Percentiles rank a stretch among this genome's conserved stretches.
Evolutionary conservation across 2,888 invertebrate genomes (phyloP).

Genomic region (Empis stercorea): DNA sequence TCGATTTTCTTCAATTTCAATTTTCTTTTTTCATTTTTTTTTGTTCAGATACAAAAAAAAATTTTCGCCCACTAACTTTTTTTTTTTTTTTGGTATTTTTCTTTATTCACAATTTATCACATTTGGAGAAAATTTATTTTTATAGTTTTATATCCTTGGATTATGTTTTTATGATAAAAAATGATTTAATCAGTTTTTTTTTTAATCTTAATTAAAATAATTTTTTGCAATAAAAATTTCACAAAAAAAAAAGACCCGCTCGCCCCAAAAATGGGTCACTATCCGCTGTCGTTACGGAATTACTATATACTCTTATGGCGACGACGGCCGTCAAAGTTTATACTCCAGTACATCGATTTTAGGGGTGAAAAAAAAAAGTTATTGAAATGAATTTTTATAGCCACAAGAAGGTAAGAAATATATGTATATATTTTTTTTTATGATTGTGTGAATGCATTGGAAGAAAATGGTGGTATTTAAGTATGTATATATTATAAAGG

Average conservation of each 20-base stretch:
- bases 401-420: no score
- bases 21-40: not conserved
- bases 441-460: no score
- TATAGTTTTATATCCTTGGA: not conserved
- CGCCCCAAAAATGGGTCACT: constrained; percentile 17
- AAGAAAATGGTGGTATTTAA: no score
- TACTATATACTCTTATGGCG: constrained; percentile 12
- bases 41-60: no score
- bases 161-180: not conserved
- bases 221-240: constrained; percentile 2
- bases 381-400: no score
- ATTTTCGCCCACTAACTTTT: not conserved
- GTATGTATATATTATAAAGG: no score
- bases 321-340: constrained; percentile 9
- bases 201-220: not conserved
- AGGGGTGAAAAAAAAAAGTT: constrained; percentile 1
- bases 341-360: constrained; percentile 14
- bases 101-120: not conserved
- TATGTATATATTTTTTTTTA: no score
- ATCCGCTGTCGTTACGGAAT: constrained; percentile 15
- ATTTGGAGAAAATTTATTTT: constrained; percentile 2
- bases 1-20: no score
- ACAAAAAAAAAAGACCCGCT: constrained; percentile 13
- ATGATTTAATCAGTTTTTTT: not conserved
- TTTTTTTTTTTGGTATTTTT: not conserved